A percentile compares a stretch with the other conserved stretches of the same genome.
Conservation (phyloP, 37 sponge, comb jelly and placozoan species). For the Agelas oroides region DNA sequence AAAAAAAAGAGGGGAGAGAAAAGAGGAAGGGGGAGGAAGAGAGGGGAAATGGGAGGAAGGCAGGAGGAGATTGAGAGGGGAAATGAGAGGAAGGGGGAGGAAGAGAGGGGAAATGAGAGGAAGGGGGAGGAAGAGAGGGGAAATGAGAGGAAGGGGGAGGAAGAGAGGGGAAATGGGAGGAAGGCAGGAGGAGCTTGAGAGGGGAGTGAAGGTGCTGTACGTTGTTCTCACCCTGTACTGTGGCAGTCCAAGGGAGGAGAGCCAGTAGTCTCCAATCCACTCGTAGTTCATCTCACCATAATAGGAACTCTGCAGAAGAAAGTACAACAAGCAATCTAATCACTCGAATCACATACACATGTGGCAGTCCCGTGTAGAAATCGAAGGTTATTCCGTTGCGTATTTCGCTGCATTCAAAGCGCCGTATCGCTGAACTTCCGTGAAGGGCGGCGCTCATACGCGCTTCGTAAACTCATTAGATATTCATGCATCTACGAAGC, state of each 20-base stretch:
- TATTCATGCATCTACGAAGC: no score
- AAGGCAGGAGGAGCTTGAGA: no score
- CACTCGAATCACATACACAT: background rate
- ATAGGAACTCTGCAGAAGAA: constrained; percentile 24
- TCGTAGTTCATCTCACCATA: constrained; percentile 77
- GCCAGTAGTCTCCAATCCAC: constrained; percentile 86
- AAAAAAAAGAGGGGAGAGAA: background rate
- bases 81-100: constrained; percentile 8
- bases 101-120: background rate
- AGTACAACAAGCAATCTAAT: background rate
- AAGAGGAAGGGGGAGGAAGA: background rate
- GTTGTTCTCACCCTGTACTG: constrained; percentile 73
- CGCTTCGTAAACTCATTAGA: no score
- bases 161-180: background rate
- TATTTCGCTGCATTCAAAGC: no score
- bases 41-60: background rate
- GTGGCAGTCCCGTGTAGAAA: no score
- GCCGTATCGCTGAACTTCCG: no score
- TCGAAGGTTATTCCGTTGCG: no score
- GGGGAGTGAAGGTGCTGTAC: background rate
- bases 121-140: no score
- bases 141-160: no score
- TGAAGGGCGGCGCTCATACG: no score
- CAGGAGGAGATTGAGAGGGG: background rate
- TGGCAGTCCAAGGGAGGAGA: constrained; percentile 87